Conservation (phyloP, 2,797 vertebrate genomes). For the Heteromormyrus szaboi region DNA sequence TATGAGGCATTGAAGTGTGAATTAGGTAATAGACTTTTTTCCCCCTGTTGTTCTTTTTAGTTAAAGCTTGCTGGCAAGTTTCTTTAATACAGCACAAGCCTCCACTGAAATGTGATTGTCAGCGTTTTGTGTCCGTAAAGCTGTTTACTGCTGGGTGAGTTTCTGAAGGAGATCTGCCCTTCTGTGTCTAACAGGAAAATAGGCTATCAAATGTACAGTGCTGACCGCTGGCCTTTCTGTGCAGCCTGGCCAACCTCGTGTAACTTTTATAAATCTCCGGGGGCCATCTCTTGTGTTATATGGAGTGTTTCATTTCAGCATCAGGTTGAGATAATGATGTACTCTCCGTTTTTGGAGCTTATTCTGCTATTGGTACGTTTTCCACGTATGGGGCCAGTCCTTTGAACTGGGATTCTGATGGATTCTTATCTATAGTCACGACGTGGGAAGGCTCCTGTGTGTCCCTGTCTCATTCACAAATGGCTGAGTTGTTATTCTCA, state of each 20-base stretch:
- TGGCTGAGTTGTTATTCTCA: not conserved
- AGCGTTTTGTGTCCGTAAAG: conserved; percentile 3
- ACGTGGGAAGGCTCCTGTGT: not conserved
- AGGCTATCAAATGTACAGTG: conserved; percentile 1
- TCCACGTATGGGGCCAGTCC: not conserved
- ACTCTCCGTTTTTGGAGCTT: not conserved
- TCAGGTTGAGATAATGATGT: not conserved
- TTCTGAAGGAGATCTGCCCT: not conserved
- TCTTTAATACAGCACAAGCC: not conserved
- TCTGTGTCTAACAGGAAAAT: not conserved
- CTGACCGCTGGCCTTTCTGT: not conserved
- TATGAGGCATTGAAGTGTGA: not conserved
- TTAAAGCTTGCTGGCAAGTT: not conserved
- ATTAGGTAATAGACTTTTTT: not conserved
- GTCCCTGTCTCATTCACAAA: not conserved
- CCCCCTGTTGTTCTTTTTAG: not conserved
- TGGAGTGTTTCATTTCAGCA: not conserved
- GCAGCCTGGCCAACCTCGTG: not conserved
- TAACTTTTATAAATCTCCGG: not conserved
- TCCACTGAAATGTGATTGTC: not conserved
- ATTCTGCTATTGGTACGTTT: not conserved
- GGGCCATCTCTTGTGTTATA: not conserved
- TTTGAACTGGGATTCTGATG: not conserved
- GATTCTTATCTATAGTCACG: not conserved
- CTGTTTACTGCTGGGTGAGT: not conserved